Base-by-base conservation (phyloP, 2,888 invertebrate species). In the Zhengitettix transpicula region DNA sequence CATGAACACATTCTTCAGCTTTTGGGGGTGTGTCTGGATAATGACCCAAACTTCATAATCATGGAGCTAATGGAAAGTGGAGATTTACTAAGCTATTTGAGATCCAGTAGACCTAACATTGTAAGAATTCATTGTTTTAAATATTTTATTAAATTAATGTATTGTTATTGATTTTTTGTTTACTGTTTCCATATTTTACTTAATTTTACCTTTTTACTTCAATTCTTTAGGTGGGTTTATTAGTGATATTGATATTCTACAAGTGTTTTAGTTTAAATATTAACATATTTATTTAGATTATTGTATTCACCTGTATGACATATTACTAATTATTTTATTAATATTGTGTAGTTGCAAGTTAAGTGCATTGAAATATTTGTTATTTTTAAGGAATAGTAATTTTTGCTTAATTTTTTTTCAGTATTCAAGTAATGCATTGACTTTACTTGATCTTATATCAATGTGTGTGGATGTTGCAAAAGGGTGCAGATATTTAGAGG, bases 31-130 rank as follows among this genome's bases (percentile, higher is more conserved):
- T 97, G 96, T 69, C 80, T 96, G 42, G 94, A 97, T 70, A 87
- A 89, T 65, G 94, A 96, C 70, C 89, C 94, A 10, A 88, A 93
- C 68, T 90, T 92, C 67, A 85, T 99, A 64, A 87, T 99, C 55
- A 85, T 98, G 81, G 98, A 99, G 72, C 80, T 98, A 16, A 99
- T 99, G 99, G 91, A 95, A 72, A 95, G 90, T 8, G 97, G 98
- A 0, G 98, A 98, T 74, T 75, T 99, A 60, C 78, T 97, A 42
- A 91, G 89, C 61, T 98, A 93, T 72, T 77, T 99, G 55, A 77
- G 96, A 58, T 82, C 84, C 9, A 89, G 89, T 66, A 78, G 96
- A 60, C 83, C 88, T 52, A 78, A 82, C n/a, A 72, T 81, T 70
- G 88, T 88, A 73, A 73, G 73, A 69, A 47, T 11, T 28, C 28